Base-by-base conservation (phyloP, 2,797 vertebrate genomes). In the Momotus momota region DNA sequence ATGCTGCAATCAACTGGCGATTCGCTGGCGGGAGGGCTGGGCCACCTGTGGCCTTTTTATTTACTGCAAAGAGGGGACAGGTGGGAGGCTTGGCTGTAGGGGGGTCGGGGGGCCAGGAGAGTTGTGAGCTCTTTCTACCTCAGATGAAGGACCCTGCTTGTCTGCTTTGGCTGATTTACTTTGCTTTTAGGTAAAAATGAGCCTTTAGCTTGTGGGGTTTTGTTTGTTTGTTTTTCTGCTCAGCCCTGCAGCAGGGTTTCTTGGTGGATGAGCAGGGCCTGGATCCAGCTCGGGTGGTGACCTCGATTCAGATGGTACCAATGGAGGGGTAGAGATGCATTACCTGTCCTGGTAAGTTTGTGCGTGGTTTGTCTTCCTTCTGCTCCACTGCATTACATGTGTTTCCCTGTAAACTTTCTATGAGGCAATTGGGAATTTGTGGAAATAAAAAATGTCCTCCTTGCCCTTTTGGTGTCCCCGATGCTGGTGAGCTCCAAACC, bases 71-170 rank as follows among this genome's bases (percentile, higher is more conserved):
- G 41, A 62, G 27, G 27, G 16, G 0, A 0, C 0, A 2, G 6
- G 7, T 0, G 9, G 7, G 0, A 20, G 16, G 1, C 67, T 60
- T 61, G 13, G 31, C 12, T 40, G 27, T 4, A 10, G 41, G 31
- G n/a, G 71, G 25, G 10, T 3, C 33, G 29, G n/a, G 13, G 41
- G 12, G 9, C 2, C 3, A 16, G 52, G 14, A 2, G 2, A 0
- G 0, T 3, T 10, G 3, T 10, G 48, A 70, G 26, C 2, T 10
- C 31, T 7, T 26, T 10, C 22, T 4, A 6, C 14, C 26, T 48
- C 21, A 2, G 33, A 5, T 9, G 7, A 40, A 25, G 15, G 31
- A 9, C 14, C 22, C 0, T 0, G 6, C 17, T 25, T n/a, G 23
- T 57, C 29, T 54, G 49, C 35, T 74, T 19, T 8, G 27, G 13